phyloP scores from a whole-genome alignment of 2,113 vertebrate genomes.

The Paradoxurus hermaphroditus region DNA sequence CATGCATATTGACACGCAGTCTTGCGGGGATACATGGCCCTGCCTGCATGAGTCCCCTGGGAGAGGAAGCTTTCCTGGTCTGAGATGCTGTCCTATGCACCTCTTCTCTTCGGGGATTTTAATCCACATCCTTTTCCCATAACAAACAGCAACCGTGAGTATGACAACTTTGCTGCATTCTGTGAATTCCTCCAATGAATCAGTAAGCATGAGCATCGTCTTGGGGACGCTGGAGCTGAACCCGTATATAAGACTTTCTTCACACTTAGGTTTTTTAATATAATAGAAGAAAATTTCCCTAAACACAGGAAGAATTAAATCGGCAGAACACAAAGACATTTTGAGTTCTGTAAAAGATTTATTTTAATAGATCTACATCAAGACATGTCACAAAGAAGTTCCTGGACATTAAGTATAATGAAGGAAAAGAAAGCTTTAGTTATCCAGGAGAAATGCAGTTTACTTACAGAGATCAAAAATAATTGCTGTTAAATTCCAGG shows the following conservation, averaged over 20 bases:
- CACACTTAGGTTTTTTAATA: neutral
- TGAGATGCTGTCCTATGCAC: rapidly evolving
- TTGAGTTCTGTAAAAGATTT: neutral
- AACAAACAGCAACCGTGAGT: neutral
- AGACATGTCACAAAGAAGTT: conserved; percentile 3
- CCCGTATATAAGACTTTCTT: neutral
- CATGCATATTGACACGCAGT: neutral
- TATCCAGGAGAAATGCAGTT: neutral
- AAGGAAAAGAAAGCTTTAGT: conserved; percentile 16
- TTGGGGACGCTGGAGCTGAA: neutral
- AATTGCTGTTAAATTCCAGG: neutral
- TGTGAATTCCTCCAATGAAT: neutral
- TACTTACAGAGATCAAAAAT: neutral
- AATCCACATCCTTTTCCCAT: neutral
- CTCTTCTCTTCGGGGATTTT: neutral
- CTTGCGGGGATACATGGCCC: neutral
- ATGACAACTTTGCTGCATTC: neutral
- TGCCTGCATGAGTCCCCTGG: neutral
- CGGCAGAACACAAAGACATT: neutral
- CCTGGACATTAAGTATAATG: neutral
- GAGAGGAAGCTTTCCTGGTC: neutral
- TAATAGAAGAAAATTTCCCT: neutral
- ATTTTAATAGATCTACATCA: neutral
- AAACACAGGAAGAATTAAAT: neutral
- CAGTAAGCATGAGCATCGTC: neutral